phyloP scores from a whole-genome alignment of 2,797 vertebrate species.

The Sardinella longiceps region DNA sequence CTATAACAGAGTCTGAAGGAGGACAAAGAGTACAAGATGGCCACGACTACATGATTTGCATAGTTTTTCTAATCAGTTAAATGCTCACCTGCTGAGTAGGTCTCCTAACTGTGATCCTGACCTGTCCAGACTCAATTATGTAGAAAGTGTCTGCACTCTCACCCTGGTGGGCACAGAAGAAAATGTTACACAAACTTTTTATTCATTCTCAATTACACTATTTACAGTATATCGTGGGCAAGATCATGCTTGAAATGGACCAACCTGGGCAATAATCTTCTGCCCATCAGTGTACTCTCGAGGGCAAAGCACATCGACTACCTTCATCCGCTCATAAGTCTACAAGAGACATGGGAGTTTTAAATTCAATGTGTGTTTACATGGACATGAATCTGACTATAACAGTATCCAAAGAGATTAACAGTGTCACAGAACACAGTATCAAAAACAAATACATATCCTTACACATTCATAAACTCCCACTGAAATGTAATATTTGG shows the following conservation, averaged over 20 bases:
- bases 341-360: slow-evolving; percentile 56
- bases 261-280: slow-evolving; percentile 95
- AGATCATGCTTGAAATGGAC: not conserved
- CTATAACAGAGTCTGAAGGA: not conserved
- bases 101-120: slow-evolving; percentile 91
- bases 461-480: no score
- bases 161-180: slow-evolving; percentile 71
- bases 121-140: slow-evolving; percentile 94
- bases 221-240: no score
- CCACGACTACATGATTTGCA: not conserved
- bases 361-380: no score
- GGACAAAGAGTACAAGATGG: not conserved
- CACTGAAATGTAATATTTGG: no score
- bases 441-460: no score
- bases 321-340: slow-evolving; percentile 94
- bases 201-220: not conserved
- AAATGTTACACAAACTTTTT: not conserved
- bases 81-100: slow-evolving; percentile 83
- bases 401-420: no score
- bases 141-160: slow-evolving; percentile 93
- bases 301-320: slow-evolving; percentile 91
- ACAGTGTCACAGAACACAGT: no score
- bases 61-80: no score
- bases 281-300: slow-evolving; percentile 88
- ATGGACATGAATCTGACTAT: no score